Evolutionary conservation across 2,888 invertebrate genomes (phyloP), one percentile per base, ranked within the genome.

Genomic region (Andrena marginata): DNA sequence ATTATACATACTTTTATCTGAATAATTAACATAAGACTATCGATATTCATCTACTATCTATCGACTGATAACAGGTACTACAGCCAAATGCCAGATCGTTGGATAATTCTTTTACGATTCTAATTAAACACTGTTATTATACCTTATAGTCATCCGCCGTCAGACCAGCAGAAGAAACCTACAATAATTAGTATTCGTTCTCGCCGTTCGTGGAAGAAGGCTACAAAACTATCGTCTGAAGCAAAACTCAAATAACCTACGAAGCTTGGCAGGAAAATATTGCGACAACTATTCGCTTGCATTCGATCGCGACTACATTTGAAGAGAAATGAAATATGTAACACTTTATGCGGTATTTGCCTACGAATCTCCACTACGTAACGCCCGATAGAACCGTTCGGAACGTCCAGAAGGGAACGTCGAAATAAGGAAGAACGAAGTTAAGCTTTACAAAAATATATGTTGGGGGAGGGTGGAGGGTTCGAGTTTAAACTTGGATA

Each of bases 111-210:
- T 63, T 35, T 5, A 33, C 31, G 49, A 33, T 29, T 62, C 16
- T 59, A 33, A 59, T 73, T 62, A 74, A 59, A 67, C 33, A 62
- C 29, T 54, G 56, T n/a, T 68, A n/a, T 77, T 72, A 54, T 80
- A 80, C 80, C 80, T 80, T 80, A 60, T 72, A 67, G 63, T 71
- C 56, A 62, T 80, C 80, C 80, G 80, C 76, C 67, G 77, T 77
- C 54, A 72, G 80, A 48, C 80, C 80, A 77, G 80, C 80, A 75
- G 77, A 77, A 63, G 77, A 80, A 68, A 80, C 80, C 80, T 80
- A 80, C 23, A 67, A 68, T 77, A 77, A 80, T 80, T 80, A 80
- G 71, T 72, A 71, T 72, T 67, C 63, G 31, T 77, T 64, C 71
- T 77, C 56, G 26, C 16, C 67, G 48, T 26, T 68, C 62, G 29